phyloP scores from a whole-genome alignment of 1,140 invertebrate species.

The Drosophila orosa region DNA sequence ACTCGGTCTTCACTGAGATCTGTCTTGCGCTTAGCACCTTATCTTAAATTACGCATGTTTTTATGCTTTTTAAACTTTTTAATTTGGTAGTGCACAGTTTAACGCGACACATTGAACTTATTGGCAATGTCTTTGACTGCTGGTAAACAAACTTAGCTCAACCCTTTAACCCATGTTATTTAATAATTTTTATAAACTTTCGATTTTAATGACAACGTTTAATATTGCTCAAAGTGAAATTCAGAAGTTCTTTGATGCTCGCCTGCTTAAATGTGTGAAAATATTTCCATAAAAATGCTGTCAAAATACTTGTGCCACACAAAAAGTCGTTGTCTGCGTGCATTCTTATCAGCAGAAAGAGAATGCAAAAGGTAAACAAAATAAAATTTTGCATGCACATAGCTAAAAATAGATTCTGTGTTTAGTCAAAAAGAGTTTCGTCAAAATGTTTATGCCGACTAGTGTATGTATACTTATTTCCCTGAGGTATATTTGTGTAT shows the following conservation, averaged over 20 bases:
- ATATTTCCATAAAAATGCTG: too few species aligned
- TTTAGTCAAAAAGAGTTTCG: too few species aligned
- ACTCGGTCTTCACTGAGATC: conserved; percentile 17
- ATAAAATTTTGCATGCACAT: background rate
- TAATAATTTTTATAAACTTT: conserved; percentile 7
- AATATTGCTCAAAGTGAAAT: conserved; percentile 1
- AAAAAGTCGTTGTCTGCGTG: too few species aligned
- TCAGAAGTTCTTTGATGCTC: conserved; percentile 4
- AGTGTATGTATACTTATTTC: too few species aligned
- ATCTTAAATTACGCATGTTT: background rate
- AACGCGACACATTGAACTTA: conserved; percentile 22
- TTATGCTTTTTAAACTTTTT: conserved; percentile 32
- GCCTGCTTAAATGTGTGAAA: too few species aligned
- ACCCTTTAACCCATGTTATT: conserved; percentile 8
- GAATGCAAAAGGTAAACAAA: background rate
- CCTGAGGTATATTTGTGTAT: background rate
- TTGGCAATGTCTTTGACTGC: conserved; percentile 11
- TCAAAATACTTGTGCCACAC: too few species aligned
- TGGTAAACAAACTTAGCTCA: conserved; percentile 12
- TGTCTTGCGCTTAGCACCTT: conserved; percentile 17
- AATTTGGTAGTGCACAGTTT: conserved; percentile 31
- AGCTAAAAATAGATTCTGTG: background rate
- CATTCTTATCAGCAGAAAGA: background rate
- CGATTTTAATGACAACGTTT: background rate
- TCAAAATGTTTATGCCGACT: too few species aligned